These are phyloP conservation scores for Azemiops feae DNA, from an alignment of 2,113 vertebrate genomes.

Conservation along the genomic window DNA sequence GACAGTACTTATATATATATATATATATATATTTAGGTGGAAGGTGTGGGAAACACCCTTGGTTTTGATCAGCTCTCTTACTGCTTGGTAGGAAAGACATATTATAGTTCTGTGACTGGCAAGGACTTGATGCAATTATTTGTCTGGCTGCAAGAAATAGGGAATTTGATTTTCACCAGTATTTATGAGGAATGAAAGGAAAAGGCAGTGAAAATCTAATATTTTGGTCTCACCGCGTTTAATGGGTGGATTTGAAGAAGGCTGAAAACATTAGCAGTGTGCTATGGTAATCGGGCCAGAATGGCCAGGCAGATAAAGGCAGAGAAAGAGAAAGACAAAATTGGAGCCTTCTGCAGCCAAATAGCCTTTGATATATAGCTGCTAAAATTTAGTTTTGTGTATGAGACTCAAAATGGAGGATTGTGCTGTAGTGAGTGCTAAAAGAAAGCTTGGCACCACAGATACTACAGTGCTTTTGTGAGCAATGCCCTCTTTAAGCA, in stretches of 20 bases:
- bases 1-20: background rate
- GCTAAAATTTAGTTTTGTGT: constrained; percentile 58
- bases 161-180: constrained; percentile 51
- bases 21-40: background rate
- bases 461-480: constrained; percentile 45
- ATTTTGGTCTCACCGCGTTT: constrained; percentile 5
- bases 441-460: constrained; percentile 60
- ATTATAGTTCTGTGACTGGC: background rate
- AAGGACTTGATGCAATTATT: constrained; percentile 15
- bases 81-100: background rate
- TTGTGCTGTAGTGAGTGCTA: constrained; percentile 44
- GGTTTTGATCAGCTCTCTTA: constrained; percentile 12
- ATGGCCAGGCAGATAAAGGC: background rate
- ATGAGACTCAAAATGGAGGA: constrained; percentile 70
- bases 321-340: constrained; percentile 19
- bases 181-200: constrained; percentile 42
- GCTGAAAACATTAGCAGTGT: background rate
- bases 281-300: background rate
- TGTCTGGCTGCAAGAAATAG: constrained; percentile 45
- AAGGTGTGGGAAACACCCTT: background rate
- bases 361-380: constrained; percentile 48
- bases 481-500: background rate
- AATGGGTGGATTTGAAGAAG: constrained; percentile 2
- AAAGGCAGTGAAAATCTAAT: constrained; percentile 2
- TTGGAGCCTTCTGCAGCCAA: constrained; percentile 30